These are phyloP conservation scores for Sebastolobus altivelis DNA, from an alignment of 2,797 vertebrate species.

Conservation along the genomic window DNA sequence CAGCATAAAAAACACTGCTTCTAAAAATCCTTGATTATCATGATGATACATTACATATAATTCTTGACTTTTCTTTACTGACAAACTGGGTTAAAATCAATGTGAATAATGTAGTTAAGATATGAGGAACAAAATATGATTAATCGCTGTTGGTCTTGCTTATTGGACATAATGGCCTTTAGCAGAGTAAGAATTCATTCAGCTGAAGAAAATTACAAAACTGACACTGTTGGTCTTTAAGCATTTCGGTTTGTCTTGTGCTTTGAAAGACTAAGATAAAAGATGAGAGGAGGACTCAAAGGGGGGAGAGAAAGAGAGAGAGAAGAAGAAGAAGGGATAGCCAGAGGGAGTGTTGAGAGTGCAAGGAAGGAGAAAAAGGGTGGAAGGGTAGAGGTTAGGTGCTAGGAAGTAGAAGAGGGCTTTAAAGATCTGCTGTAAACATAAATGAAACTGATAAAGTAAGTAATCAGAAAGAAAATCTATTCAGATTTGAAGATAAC, in stretches of 20 bases:
- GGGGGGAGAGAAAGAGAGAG: background rate
- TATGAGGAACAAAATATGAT: slow-evolving; percentile 51
- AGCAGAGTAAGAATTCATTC: slow-evolving; percentile 42
- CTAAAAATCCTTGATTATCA: slow-evolving; percentile 43
- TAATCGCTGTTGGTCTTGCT: slow-evolving; percentile 36
- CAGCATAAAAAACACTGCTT: slow-evolving; percentile 39
- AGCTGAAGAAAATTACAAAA: slow-evolving; percentile 43
- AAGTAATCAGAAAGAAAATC: slow-evolving; percentile 12
- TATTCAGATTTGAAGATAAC: slow-evolving; percentile 26
- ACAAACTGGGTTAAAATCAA: slow-evolving; percentile 43
- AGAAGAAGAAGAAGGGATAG: slow-evolving; percentile 4
- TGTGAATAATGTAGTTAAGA: slow-evolving; percentile 50
- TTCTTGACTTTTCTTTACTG: slow-evolving; percentile 27
- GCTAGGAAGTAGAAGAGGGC: background rate
- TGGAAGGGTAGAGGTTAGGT: slow-evolving; percentile 20
- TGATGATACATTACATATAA: slow-evolving; percentile 31
- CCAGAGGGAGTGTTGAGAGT: slow-evolving; percentile 26
- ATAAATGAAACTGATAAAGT: slow-evolving; percentile 18
- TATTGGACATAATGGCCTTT: slow-evolving; percentile 45
- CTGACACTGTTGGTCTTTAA: slow-evolving; percentile 26
- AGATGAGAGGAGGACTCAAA: background rate
- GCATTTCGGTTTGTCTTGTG: slow-evolving; percentile 27
- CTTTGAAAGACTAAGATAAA: slow-evolving; percentile 39
- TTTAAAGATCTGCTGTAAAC: slow-evolving; percentile 8
- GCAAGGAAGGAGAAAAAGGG: slow-evolving; percentile 4